Evolutionary conservation across 2,797 vertebrate species (phyloP), one percentile per base, ranked within the genome.

Genomic region (Manis crassicaudata): DNA sequence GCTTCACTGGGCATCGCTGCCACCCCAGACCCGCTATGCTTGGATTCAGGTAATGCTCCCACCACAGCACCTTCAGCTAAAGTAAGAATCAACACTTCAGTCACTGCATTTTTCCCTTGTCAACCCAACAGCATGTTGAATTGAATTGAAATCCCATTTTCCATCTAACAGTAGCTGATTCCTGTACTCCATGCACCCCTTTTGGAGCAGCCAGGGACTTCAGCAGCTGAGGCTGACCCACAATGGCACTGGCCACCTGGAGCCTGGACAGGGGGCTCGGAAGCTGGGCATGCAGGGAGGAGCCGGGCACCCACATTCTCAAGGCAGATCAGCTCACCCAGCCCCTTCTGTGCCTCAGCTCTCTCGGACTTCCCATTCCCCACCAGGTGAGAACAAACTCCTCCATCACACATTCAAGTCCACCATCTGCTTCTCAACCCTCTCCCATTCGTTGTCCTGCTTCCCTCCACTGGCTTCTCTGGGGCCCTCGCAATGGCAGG

Each of bases 231-330:
- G 27, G 35, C 52, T 50, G 11, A 18, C 6, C 8, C 0, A 7
- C 0, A 6, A 67, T 5, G 10, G 2, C 2, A 2, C n/a, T 7
- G 5, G 40, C 7, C 23, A 0, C n/a, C 25, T 1, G 65, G 43
- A 52, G 43, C 76, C 65, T 18, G 18, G 60, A 14, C 21, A 25
- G 20, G 35, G 67, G 9, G 2, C 40, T 25, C 1, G 43, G 43
- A 54, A 43, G 62, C 73, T 4, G 29, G 29, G 8, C 18, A 2
- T 7, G 23, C 3, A 3, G 40, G 70, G 2, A 32, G 25, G 37
- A 32, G 50, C 4, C 0, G 4, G 7, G n/a, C 7, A 25, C 25
- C 3, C 43, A 3, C 18, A 1, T 11, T 12, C 68, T 68, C 25
- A 3, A 1, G 14, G 11, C 70, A 43, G 25, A 70, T 6, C 20